phyloP scores from a whole-genome alignment of 2,888 invertebrate species.

The Dascillus cervinus region DNA sequence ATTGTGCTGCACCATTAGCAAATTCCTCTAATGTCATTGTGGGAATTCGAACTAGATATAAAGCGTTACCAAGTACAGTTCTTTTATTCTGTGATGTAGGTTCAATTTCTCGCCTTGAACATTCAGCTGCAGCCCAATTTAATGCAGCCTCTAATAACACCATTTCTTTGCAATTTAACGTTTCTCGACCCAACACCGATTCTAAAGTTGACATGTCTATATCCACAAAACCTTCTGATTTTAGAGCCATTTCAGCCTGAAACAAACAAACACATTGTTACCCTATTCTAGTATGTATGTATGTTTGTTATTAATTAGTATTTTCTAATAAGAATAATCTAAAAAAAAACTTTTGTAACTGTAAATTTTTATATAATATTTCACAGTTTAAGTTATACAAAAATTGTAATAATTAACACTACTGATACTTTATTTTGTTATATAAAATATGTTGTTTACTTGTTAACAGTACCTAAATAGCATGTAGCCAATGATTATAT shows the following conservation, averaged over 20 bases:
- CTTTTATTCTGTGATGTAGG: conserved; percentile 73
- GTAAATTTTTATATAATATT: background rate
- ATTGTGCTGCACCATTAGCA: conserved; percentile 91
- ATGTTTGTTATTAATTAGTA: too few relatives aligned
- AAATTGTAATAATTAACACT: too few relatives aligned
- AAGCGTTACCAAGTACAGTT: conserved; percentile 64
- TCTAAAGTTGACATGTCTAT: conserved; percentile 90
- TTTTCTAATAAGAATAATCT: background rate
- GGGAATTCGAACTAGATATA: conserved; percentile 85
- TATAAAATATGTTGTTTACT: too few relatives aligned
- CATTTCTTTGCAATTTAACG: conserved; percentile 90
- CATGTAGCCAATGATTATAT: too few relatives aligned
- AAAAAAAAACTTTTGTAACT: background rate
- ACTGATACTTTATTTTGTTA: too few relatives aligned
- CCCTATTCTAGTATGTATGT: too few relatives aligned
- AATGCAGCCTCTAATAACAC: conserved; percentile 85
- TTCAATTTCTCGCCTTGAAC: conserved; percentile 74
- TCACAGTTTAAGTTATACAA: too few relatives aligned
- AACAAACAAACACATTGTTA: too few relatives aligned
- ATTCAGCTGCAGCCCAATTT: conserved; percentile 91
- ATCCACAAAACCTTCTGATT: conserved; percentile 92
- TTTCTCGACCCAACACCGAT: conserved; percentile 85
- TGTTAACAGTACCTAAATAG: too few relatives aligned
- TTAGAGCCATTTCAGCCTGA: conserved; percentile 92
- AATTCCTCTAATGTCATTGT: conserved; percentile 92